These are phyloP conservation scores for Saccopteryx bilineata DNA, from an alignment of 2,113 vertebrate species.

Conservation along the genomic window DNA sequence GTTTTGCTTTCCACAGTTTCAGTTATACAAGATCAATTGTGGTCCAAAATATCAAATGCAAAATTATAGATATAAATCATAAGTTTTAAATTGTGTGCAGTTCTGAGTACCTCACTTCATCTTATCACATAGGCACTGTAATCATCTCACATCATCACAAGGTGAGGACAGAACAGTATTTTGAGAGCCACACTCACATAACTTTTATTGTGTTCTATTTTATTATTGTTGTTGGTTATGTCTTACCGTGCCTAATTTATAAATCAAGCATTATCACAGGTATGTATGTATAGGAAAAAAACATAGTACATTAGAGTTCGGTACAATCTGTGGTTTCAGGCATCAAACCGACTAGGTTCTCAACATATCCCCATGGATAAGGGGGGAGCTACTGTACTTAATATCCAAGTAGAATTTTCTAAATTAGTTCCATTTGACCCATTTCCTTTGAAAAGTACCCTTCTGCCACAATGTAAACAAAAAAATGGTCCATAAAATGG, in stretches of 20 bases:
- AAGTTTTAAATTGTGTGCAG: neutral
- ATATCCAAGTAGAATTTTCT: constrained; percentile 56
- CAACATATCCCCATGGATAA: neutral
- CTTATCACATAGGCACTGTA: too few species aligned
- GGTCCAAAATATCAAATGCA: neutral
- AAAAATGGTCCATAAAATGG: constrained; percentile 49
- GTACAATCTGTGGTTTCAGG: neutral
- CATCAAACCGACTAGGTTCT: neutral
- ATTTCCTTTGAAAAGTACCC: constrained; percentile 67
- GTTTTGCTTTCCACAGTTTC: neutral
- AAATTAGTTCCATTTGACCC: constrained; percentile 63
- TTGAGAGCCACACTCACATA: neutral
- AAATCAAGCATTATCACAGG: neutral
- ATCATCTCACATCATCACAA: neutral
- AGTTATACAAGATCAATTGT: neutral
- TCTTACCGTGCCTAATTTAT: neutral
- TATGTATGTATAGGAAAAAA: neutral
- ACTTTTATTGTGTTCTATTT: neutral
- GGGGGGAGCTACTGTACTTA: neutral
- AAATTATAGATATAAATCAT: neutral
- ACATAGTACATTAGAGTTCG: neutral
- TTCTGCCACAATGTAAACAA: constrained; percentile 64
- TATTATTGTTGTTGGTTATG: neutral
- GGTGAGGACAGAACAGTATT: neutral
- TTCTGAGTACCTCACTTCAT: neutral